phyloP scores from a whole-genome alignment of 2,113 vertebrate genomes.

The Callopanchax toddi region DNA sequence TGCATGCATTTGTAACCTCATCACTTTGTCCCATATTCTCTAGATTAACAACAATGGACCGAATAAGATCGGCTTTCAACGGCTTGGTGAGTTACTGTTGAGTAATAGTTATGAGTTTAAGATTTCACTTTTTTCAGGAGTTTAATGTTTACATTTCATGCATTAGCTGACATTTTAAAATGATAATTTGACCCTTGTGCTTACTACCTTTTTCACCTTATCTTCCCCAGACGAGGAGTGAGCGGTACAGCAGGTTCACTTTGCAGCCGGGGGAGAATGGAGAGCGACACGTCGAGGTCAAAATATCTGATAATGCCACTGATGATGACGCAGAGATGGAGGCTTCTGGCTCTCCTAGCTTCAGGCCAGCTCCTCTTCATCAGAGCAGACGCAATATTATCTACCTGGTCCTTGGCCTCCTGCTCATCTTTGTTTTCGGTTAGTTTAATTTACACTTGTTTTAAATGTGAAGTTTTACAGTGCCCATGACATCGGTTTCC shows the following conservation, averaged over 20 bases:
- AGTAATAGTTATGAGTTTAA: no score
- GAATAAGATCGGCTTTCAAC: slow-evolving; percentile 40
- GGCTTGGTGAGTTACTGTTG: slow-evolving; percentile 49
- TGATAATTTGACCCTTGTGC: neutral
- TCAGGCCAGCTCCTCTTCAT: slow-evolving; percentile 15
- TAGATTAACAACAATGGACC: slow-evolving; percentile 45
- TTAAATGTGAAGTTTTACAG: neutral
- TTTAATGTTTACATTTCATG: neutral
- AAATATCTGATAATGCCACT: slow-evolving; percentile 77
- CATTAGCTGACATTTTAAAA: neutral
- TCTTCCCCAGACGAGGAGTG: slow-evolving; percentile 78
- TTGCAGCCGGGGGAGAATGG: slow-evolving; percentile 84
- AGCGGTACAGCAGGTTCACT: slow-evolving; percentile 89
- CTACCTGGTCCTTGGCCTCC: slow-evolving; percentile 46
- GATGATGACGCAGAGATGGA: slow-evolving; percentile 79
- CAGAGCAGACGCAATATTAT: slow-evolving; percentile 49
- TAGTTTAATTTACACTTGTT: neutral
- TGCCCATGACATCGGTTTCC: no score
- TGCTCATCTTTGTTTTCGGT: slow-evolving; percentile 86
- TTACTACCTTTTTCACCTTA: neutral
- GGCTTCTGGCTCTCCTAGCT: slow-evolving; percentile 41
- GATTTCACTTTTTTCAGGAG: no score
- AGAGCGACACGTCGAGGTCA: slow-evolving; percentile 87
- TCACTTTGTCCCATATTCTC: neutral
- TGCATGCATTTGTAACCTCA: neutral